Evolutionary conservation across 1,140 invertebrate species (phyloP).

Genomic region (Coenobita brevimanus): DNA sequence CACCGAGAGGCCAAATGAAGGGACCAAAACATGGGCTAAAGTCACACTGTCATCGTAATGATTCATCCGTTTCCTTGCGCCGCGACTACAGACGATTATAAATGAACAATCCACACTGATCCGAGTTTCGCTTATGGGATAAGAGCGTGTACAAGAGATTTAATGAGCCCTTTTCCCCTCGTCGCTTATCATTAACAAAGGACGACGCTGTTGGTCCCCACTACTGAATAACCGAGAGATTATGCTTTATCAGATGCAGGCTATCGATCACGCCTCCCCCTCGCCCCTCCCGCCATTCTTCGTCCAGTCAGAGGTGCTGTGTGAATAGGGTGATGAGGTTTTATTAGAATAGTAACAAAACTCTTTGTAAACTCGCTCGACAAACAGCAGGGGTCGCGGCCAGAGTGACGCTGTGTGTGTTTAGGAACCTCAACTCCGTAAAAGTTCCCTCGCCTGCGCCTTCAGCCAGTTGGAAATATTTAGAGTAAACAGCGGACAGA

Average conservation of each 20-base stretch:
- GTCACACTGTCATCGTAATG: constrained; percentile 45
- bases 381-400: constrained; percentile 49
- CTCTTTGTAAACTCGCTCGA: constrained; percentile 53
- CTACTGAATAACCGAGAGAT: constrained; percentile 47
- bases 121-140: not conserved
- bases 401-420: constrained; percentile 42
- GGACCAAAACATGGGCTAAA: constrained; percentile 36
- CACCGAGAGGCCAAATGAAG: not conserved
- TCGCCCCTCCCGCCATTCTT: constrained; percentile 39
- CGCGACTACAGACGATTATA: constrained; percentile 22
- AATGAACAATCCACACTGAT: constrained; percentile 20
- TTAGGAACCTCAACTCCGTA: constrained; percentile 44
- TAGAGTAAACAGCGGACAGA: constrained; percentile 38
- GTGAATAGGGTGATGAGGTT: constrained; percentile 60
- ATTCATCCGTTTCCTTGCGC: constrained; percentile 34
- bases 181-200: constrained; percentile 23
- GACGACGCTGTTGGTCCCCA: constrained; percentile 12
- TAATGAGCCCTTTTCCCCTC: constrained; percentile 12
- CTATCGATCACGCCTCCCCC: constrained; percentile 44
- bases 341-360: constrained; percentile 59
- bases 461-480: constrained; percentile 51
- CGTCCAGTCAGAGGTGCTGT: constrained; percentile 52
- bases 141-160: not conserved
- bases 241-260: constrained; percentile 39
- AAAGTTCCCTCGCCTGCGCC: constrained; percentile 41